Conservation (phyloP, 1,140 invertebrate species). For the Bacillus rossius region DNA sequence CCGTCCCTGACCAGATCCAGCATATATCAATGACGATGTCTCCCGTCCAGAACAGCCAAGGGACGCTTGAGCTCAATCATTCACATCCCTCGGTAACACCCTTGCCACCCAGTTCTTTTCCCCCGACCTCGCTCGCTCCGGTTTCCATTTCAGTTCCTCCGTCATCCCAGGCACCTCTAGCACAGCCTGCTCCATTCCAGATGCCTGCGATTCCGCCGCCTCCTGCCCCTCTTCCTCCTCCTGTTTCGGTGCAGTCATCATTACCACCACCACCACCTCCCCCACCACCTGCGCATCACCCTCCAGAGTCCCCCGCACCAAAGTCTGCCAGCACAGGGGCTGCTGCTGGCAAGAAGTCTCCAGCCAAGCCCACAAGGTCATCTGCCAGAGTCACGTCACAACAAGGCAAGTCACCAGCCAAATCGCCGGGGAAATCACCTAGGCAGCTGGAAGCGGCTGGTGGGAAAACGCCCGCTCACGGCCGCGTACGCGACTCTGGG, state of each 20-base stretch:
- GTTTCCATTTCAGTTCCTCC: conserved; percentile 37
- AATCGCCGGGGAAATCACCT: conserved; percentile 70
- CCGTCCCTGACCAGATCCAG: conserved; percentile 25
- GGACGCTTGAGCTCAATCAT: not conserved
- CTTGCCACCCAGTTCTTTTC: not conserved
- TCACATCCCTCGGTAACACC: conserved; percentile 7
- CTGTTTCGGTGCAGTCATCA: not conserved
- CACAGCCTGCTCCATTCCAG: not conserved
- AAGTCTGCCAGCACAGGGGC: conserved; percentile 27
- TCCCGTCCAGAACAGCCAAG: not conserved
- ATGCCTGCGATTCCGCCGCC: not conserved
- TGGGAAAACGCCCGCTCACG: conserved; percentile 14
- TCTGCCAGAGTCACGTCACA: conserved; percentile 54
- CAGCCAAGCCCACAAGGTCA: conserved; percentile 57
- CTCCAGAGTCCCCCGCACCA: not conserved
- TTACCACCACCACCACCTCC: conserved; percentile 15
- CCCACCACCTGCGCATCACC: conserved; percentile 5
- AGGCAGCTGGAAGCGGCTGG: conserved; percentile 41
- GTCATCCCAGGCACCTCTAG: not conserved
- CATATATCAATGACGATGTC: conserved; percentile 20
- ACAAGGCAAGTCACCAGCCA: conserved; percentile 58
- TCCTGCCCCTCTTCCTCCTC: conserved; percentile 8
- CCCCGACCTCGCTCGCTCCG: conserved; percentile 32
- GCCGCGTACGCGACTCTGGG: not conserved
- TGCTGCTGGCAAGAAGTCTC: conserved; percentile 51